These are phyloP conservation scores for Gnatocerus cornutus DNA, from an alignment of 2,888 invertebrate species.

Conservation along the genomic window DNA sequence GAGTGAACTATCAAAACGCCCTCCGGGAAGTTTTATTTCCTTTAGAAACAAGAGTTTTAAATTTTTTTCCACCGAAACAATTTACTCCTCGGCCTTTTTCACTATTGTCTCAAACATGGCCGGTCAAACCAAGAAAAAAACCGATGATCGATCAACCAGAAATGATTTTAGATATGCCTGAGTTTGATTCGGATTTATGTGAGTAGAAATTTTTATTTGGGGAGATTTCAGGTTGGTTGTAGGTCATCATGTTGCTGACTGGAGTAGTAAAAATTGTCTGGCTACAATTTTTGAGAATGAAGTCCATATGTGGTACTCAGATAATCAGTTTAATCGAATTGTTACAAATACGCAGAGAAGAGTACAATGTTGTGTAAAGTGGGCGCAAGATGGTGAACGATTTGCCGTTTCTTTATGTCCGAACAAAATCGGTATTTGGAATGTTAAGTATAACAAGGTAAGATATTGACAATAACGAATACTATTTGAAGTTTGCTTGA, in stretches of 20 bases:
- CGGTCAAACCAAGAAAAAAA: conserved; percentile 28
- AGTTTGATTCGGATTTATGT: conserved; percentile 17
- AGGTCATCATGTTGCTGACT: conserved; percentile 34
- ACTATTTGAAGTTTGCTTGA: neutral
- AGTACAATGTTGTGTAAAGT: conserved; percentile 28
- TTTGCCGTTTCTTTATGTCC: conserved; percentile 17
- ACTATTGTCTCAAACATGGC: conserved; percentile 10
- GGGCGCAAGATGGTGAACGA: conserved; percentile 18
- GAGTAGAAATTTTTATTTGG: neutral
- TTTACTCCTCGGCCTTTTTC: neutral
- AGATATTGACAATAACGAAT: neutral
- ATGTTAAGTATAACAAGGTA: conserved; percentile 18
- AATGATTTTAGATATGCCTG: conserved; percentile 37
- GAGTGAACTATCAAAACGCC: conserved; percentile 23
- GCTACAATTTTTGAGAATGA: conserved; percentile 37
- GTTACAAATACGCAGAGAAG: neutral
- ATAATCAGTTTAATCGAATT: neutral
- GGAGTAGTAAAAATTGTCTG: conserved; percentile 33
- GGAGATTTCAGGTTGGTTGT: neutral
- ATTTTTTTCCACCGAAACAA: conserved; percentile 42
- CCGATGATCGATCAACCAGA: conserved; percentile 34
- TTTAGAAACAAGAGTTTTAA: conserved; percentile 23
- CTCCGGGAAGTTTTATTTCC: conserved; percentile 22
- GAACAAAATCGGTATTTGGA: conserved; percentile 34
- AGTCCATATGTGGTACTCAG: conserved; percentile 27